phyloP scores from a whole-genome alignment of 2,113 vertebrate species.

The Rhipidura dahli region DNA sequence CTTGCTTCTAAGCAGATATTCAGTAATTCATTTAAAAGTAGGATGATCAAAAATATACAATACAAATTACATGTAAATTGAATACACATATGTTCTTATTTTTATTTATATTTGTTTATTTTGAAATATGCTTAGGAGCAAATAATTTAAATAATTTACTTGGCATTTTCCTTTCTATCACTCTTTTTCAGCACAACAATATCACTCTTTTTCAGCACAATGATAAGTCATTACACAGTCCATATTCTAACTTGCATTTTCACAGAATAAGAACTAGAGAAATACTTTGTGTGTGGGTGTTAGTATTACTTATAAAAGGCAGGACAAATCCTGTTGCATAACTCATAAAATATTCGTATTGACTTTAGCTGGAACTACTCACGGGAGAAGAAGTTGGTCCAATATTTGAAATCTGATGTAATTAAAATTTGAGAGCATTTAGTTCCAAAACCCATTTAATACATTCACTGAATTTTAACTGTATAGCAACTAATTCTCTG shows the following conservation, averaged over 20 bases:
- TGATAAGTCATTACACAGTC: not conserved
- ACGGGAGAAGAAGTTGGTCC: not conserved
- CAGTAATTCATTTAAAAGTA: not conserved
- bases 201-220: not conserved
- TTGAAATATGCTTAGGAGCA: not conserved
- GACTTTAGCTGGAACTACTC: not conserved
- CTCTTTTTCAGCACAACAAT: not conserved
- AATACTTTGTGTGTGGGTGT: not conserved
- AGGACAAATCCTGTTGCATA: not conserved
- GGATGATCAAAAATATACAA: not conserved
- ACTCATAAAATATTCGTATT: not conserved
- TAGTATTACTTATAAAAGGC: not conserved
- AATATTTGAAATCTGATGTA: conserved; percentile 38
- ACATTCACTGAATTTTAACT: not conserved
- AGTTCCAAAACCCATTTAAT: not conserved
- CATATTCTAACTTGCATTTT: not conserved
- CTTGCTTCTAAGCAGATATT: not conserved
- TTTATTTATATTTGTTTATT: not conserved
- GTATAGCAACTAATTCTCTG: not conserved
- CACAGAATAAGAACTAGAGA: not conserved
- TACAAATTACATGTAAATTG: not conserved
- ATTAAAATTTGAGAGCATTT: conserved; percentile 6
- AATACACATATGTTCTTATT: not conserved
- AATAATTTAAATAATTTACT: not conserved
- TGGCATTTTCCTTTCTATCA: not conserved